phyloP scores from a whole-genome alignment of 2,797 vertebrate species.

The Menidia menidia region DNA sequence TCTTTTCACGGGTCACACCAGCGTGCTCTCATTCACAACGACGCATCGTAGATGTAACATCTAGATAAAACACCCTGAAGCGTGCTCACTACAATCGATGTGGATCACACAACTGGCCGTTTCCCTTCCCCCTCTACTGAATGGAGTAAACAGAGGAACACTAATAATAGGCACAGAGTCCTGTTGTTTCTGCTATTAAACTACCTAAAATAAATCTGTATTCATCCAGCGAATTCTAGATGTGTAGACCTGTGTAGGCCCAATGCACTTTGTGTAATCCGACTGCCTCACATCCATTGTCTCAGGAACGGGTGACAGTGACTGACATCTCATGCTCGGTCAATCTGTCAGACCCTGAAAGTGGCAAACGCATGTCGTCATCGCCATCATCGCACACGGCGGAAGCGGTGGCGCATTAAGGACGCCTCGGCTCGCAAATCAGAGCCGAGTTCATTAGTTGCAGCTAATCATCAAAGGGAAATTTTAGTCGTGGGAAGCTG shows the following conservation, averaged over 20 bases:
- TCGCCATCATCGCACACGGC: neutral
- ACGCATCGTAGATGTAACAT: slow-evolving; percentile 17
- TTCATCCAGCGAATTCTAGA: neutral
- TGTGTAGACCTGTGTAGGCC: too few species aligned
- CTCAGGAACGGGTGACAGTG: neutral
- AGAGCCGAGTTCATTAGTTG: slow-evolving; percentile 16
- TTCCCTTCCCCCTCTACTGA: neutral
- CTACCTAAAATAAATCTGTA: too few species aligned
- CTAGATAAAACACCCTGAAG: slow-evolving; percentile 46
- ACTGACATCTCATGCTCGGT: neutral
- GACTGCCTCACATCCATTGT: neutral
- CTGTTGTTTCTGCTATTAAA: slow-evolving; percentile 1
- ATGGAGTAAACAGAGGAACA: slow-evolving; percentile 20
- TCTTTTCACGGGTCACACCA: neutral
- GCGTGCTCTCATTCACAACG: slow-evolving; percentile 8
- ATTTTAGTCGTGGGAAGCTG: slow-evolving; percentile 8
- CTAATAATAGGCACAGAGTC: slow-evolving; percentile 21
- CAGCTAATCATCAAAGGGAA: slow-evolving; percentile 26
- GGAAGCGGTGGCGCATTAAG: neutral
- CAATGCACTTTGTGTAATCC: neutral
- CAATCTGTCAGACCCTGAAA: neutral
- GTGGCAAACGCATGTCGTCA: slow-evolving; percentile 3
- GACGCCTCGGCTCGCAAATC: neutral
- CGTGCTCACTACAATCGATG: slow-evolving; percentile 66
- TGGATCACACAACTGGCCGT: slow-evolving; percentile 40